phyloP scores from a whole-genome alignment of 2,797 vertebrate genomes.

The Bucorvus abyssinicus region DNA sequence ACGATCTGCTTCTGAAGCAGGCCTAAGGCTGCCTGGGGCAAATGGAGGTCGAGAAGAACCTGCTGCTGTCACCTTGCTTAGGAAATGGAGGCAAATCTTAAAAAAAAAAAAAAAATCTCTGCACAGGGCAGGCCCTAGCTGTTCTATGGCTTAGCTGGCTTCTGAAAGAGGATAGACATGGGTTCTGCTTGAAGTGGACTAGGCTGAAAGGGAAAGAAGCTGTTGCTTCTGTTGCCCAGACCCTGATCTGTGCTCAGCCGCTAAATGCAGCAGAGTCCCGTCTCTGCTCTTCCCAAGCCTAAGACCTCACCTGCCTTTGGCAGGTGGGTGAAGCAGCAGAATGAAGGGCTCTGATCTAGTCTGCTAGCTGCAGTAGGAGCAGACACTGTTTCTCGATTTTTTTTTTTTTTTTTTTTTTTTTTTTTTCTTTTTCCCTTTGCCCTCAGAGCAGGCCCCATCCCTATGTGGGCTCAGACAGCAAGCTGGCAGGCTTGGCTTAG shows the following conservation, averaged over 20 bases:
- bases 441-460: not conserved
- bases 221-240: not conserved
- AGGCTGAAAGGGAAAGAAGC: not conserved
- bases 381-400: not conserved
- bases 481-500: not conserved
- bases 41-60: not conserved
- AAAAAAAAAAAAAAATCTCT: not conserved
- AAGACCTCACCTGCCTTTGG: not conserved
- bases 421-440: too few species aligned
- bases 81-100: not conserved
- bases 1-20: not conserved
- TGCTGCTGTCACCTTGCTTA: not conserved
- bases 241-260: not conserved
- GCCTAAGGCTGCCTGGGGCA: not conserved
- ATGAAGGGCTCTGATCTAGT: not conserved
- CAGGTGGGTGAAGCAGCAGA: not conserved
- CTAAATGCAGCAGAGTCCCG: not conserved
- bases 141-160: not conserved
- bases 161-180: not conserved
- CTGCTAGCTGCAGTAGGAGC: not conserved
- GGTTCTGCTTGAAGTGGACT: not conserved
- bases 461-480: not conserved
- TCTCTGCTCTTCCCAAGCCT: not conserved
- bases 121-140: accelerated
- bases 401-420: too few species aligned